Percentiles rank a stretch among this genome's conserved stretches.
phyloP scores from a whole-genome alignment of 2,797 vertebrate species.

The Aselliscus stoliczkanus region DNA sequence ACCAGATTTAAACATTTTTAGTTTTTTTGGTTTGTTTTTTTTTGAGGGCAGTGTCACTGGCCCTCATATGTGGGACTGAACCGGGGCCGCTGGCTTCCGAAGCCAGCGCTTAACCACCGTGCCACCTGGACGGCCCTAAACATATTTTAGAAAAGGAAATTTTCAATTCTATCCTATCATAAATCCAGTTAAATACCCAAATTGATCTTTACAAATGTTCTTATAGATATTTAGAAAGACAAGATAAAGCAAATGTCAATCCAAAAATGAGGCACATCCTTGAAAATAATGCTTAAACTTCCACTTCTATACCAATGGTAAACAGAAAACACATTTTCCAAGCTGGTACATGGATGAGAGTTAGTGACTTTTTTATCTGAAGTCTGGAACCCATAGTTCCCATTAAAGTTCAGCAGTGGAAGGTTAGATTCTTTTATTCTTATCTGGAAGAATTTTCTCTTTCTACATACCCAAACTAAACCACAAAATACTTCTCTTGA shows the following conservation, averaged over 20 bases:
- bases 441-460: conserved; percentile 3
- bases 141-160: not conserved
- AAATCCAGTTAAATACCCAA: conserved; percentile 22
- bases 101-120: no score
- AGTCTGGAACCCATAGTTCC: not conserved
- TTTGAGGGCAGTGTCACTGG: no score
- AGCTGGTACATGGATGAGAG: not conserved
- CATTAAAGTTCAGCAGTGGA: not conserved
- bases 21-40: no score
- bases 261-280: not conserved
- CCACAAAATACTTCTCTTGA: not conserved
- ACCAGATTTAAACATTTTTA: not conserved
- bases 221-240: not conserved
- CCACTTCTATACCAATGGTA: not conserved
- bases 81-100: no score
- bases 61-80: no score
- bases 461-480: not conserved
- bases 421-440: not conserved
- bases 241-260: not conserved
- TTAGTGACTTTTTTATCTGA: not conserved
- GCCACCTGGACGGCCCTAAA: no score
- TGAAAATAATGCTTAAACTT: not conserved
- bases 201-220: not conserved
- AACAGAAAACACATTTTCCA: not conserved
- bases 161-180: not conserved